Base-by-base conservation (phyloP, 2,113 vertebrate species). In the Galemys pyrenaicus region DNA sequence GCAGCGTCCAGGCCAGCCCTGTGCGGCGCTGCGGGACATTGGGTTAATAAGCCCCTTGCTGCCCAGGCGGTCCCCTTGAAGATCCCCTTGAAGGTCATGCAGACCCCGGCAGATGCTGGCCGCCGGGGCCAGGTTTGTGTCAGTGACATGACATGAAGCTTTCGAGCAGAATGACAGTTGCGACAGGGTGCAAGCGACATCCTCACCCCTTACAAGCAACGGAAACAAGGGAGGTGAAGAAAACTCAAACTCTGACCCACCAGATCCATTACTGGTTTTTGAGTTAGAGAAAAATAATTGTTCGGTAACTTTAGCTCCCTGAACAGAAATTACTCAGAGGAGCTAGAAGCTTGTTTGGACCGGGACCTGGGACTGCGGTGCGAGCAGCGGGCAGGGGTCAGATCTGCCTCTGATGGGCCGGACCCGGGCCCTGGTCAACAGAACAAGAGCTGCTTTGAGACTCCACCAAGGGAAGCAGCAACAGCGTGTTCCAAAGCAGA, bases 321-420 rank as follows among this genome's bases (percentile, higher is more conserved):
- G 86, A 89, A 87, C 92, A 97, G 97, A 97, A 97, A 96, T 92
- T 95, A 92, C 96, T 96, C 95, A 84, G 92, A 97, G 96, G 96
- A 46, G 85, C 94, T 56, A 96, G 96, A 97, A 94, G 94, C 91
- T 82, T 91, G 89, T 79, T 87, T 92, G 91, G 96, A 97, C 95
- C 97, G 96, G 92, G 95, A 96, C 94, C 97, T 94, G 93, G 92
- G 95, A 91, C 95, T 95, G 90, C 0, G 49, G 90, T 79, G 93
- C 94, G 73, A 97, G 54, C 6, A 5, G 54, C 1, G 19, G 54
- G 54, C 96, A 95, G 88, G 88, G 65, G 83, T 88, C 30, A 93
- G 85, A 87, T 92, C 92, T 0, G 0, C 3, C n/a, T n/a, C n/a
- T n/a, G n/a, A 74, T 70, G 92, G 75, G 96, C 82, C 81, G 97